These are phyloP conservation scores for Eupeodes latifasciatus DNA, from an alignment of 2,888 invertebrate genomes.

Conservation along the genomic window DNA sequence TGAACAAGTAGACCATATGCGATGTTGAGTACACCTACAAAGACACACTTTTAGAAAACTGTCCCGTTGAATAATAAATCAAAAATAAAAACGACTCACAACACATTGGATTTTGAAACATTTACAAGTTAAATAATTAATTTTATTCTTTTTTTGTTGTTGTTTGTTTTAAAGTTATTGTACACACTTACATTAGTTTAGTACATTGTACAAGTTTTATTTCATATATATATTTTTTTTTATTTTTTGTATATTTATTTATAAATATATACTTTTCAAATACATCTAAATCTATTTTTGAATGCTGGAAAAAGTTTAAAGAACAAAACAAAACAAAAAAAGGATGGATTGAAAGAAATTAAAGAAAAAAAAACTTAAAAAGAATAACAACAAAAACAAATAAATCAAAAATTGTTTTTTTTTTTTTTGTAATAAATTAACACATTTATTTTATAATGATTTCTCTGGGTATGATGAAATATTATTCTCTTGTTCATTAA, in stretches of 20 bases:
- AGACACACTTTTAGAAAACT: no score
- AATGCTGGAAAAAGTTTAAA: constrained; percentile 51
- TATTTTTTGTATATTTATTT: constrained; percentile 62
- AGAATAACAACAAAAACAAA: constrained; percentile 36
- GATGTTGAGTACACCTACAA: no score
- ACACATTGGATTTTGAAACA: constrained; percentile 59
- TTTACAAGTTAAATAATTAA: constrained; percentile 75
- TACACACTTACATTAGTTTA: constrained; percentile 74
- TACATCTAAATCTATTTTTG: constrained; percentile 40
- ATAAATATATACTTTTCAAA: constrained; percentile 63
- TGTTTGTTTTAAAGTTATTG: constrained; percentile 63
- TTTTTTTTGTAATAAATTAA: constrained; percentile 68
- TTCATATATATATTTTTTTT: constrained; percentile 6
- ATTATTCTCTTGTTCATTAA: constrained; percentile 29
- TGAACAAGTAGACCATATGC: no score
- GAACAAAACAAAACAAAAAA: constrained; percentile 36
- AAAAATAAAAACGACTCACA: not conserved
- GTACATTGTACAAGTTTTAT: constrained; percentile 71
- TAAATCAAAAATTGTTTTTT: not conserved
- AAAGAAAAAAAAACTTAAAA: constrained; percentile 31
- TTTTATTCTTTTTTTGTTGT: constrained; percentile 62
- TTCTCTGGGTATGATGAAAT: constrained; percentile 49
- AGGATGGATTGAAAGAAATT: not conserved
- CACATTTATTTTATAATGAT: constrained; percentile 69
- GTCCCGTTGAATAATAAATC: no score